Base-by-base conservation (phyloP, 2,797 vertebrate species). In the Malacoctenus gilli region DNA sequence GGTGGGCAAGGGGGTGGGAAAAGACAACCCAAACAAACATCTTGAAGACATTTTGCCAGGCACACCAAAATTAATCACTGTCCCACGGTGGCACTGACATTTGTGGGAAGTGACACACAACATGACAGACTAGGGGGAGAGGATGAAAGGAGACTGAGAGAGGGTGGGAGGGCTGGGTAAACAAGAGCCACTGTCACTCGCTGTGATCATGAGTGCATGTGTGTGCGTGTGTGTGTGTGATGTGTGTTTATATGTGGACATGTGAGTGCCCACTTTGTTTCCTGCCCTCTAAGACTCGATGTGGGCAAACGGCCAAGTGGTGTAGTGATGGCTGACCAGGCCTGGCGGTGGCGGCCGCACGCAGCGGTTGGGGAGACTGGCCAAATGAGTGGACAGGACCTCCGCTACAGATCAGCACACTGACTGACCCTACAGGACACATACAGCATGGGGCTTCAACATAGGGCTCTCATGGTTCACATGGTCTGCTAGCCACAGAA, bases 21-120 rank as follows among this genome's bases (percentile, higher is more conserved):
- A 75, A 85, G 85, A 90, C 84, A 92, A 91, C 78, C 86, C 73
- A 91, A 92, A 90, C 87, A 87, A 93, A 91, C 85, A 92, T 88
- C 87, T 83, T 87, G 85, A 78, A 91, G 87, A 91, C 83, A 89
- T 88, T 91, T 92, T 84, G 85, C 86, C 79, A 85, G 86, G 85
- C 82, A 63, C 84, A 89, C 83, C 86, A 84, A 89, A 91, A 92
- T 89, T 87, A 91, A 93, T 92, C 87, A 89, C 84, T 85, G 86
- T 84, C 86, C 84, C 69, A 73, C 68, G 84, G 82, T 89, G 88
- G 85, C 82, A 86, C 85, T 91, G 91, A 90, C 82, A 87, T 89
- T 89, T 87, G 87, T 85, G 79, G 75, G 89, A 89, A 88, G 80
- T 89, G 78, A 87, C 91, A 89, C 82, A 75, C 76, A 80, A 90